These are phyloP conservation scores for Merodon equestris DNA, from an alignment of 2,888 invertebrate species.

Conservation along the genomic window DNA sequence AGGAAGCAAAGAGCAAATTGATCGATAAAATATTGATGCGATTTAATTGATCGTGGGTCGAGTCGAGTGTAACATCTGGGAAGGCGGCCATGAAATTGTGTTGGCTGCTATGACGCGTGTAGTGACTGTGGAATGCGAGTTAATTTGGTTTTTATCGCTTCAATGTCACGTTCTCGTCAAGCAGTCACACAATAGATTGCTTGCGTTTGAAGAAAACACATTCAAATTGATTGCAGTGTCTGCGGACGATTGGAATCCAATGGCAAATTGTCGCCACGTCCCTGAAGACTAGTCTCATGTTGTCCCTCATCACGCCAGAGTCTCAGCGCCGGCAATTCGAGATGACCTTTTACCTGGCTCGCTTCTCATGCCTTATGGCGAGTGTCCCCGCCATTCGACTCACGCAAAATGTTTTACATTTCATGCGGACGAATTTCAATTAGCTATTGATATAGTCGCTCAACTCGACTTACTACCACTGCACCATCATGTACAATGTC, in stretches of 20 bases:
- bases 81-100: conserved; percentile 21
- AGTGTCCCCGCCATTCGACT: conserved; percentile 21
- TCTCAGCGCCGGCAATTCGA: conserved; percentile 44
- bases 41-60: conserved; percentile 20
- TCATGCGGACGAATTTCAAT: conserved; percentile 66
- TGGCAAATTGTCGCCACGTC: too few species aligned
- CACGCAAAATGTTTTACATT: conserved; percentile 58
- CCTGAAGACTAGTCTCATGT: too few species aligned
- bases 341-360: too few species aligned
- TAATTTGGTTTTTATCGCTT: conserved; percentile 18
- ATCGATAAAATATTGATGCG: conserved; percentile 1
- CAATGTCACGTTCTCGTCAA: not conserved
- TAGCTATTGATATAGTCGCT: conserved; percentile 46
- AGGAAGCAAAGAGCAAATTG: conserved; percentile 24
- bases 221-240: too few species aligned
- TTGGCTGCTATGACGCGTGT: not conserved
- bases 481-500: too few species aligned
- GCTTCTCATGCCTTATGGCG: too few species aligned
- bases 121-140: conserved; percentile 4
- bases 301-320: too few species aligned
- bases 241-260: too few species aligned
- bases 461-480: too few species aligned
- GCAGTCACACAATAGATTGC: too few species aligned
- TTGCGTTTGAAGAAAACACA: too few species aligned
- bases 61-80: conserved; percentile 17